Evolutionary conservation across 2,888 invertebrate genomes (phyloP).

Genomic region (Ctenicera cuprea): DNA sequence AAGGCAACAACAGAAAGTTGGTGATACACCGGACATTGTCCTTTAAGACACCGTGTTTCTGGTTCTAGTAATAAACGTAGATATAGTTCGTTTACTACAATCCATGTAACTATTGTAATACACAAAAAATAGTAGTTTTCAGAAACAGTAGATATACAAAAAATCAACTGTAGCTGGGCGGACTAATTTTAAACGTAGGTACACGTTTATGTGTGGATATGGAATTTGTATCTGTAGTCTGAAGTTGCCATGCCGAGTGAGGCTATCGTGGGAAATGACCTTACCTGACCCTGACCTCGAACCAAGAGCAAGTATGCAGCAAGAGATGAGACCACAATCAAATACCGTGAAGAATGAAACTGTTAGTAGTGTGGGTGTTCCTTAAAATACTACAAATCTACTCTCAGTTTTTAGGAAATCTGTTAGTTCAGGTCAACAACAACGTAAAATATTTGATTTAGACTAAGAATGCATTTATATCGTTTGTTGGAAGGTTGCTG

Average conservation of each 20-base stretch:
- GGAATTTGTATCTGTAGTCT: conserved; percentile 67
- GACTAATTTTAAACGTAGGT: conserved; percentile 52
- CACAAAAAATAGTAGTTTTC: conserved; percentile 20
- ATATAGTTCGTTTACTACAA: conserved; percentile 2
- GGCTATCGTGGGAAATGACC: conserved; percentile 74
- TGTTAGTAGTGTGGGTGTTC: conserved; percentile 51
- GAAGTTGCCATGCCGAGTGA: conserved; percentile 71
- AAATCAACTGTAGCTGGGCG: conserved; percentile 29
- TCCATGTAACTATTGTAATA: conserved; percentile 19
- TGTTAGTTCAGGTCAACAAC: conserved; percentile 24
- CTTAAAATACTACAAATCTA: conserved; percentile 28
- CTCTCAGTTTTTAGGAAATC: conserved; percentile 32
- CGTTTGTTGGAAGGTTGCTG: conserved; percentile 18
- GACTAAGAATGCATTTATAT: conserved; percentile 25
- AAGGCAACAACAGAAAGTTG: conserved; percentile 4
- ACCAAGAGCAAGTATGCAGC: conserved; percentile 61
- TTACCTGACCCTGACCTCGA: conserved; percentile 74
- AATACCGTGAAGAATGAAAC: conserved; percentile 62
- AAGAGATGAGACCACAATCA: conserved; percentile 63
- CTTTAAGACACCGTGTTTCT: conserved; percentile 28
- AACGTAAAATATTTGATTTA: conserved; percentile 22
- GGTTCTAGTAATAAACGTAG: conserved; percentile 5
- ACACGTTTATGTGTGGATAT: conserved; percentile 60
- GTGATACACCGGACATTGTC: conserved; percentile 37
- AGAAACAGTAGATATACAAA: conserved; percentile 21